Base-by-base conservation (phyloP, 2,113 vertebrate species). In the Gnathonemus longibarbis region DNA sequence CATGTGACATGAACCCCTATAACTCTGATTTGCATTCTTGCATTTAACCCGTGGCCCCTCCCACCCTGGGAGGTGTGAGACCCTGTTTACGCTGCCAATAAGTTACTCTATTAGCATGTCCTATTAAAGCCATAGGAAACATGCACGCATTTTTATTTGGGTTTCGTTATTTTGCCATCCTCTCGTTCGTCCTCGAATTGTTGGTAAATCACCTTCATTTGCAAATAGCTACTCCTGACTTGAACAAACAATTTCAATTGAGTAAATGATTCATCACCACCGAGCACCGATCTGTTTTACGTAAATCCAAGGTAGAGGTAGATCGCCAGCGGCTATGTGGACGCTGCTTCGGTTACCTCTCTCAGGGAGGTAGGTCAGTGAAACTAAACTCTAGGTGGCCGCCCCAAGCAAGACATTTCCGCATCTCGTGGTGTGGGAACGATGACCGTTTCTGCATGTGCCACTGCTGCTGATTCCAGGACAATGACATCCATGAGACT, bases 41-140 rank as follows among this genome's bases (percentile, higher is more conserved):
- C 35, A 31, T 92, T 92, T 92, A 92, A 93, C 93, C 89, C 93
- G 93, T 94, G 48, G 35, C 39, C 90, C 88, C 91, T 62, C 87
- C 19, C 84, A 83, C 45, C 56, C 42, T 91, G 90, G 45, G 35
- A 66, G 88, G 90, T 93, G 92, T 94, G 93, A 90, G 87, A 91
- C 90, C 89, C 91, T 91, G 93, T 19, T 80, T 80, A 70, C 10
- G n/a, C 10, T 70, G 62, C 62, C 62, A 70, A 4, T 70, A 13
- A 70, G 74, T 35, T 80, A 42, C 74, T 80, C n/a, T 80, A 42
- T 42, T 39, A 93, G 17, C 49, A 19, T 27, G 27, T 85, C 19
- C 27, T 53, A 53, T 17, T 53, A 27, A 56, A 21, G 53, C 6
- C 15, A 35, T 77, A 7, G 27, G n/a, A 77, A 77, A 77, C 35